Base-by-base conservation (phyloP, 2,888 invertebrate species). In the Invenusta paracnida region DNA sequence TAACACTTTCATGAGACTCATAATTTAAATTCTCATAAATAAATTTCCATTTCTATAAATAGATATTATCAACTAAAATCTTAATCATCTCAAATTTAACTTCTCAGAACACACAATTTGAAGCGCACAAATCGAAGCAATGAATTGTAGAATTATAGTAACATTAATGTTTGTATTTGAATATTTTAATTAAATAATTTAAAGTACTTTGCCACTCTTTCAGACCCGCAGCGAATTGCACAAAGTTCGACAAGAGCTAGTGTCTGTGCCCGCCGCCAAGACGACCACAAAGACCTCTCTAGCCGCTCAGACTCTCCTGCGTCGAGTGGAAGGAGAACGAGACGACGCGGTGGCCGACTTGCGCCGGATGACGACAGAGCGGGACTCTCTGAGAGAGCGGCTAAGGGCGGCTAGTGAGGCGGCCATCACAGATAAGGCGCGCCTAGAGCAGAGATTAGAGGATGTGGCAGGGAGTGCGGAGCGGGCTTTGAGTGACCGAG, bases 391-490 rank as follows among this genome's bases (percentile, higher is more conserved):
- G 5, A 88, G 91, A 81, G 91, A 91, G 87, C 88, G 91, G 31
- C 88, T 91, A 30, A 90, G 90, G 89, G 90, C 91, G 87, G 90
- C 91, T 30, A 91, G 91, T 1, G 91, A 91, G 84, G 89, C 89
- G 0, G 90, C 90, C 0, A 87, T 91, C 66, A 89, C 90, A 28
- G 91, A 91, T 86, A 88, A 90, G 86, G 90, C 91, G 30, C 89
- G 90, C 83, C 88, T 91, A 23, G 91, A 91, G 87, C 91, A 91
- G 88, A 89, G 89, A 82, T 88, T 90, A 13, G 91, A 91, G 87
- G 90, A 91, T 83, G 48, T 87, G 67, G 83, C 87, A 83, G 73
- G 66, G 31, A 13, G 27, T 27, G 66, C 5, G n/a, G 27, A 2
- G 2, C 66, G 31, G 2, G 27, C 27, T 17, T 23, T 17, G 66